Percentiles rank a stretch among this genome's conserved stretches.
Conservation (phyloP, 2,888 invertebrate genomes). For the Aricia artaxerxes region DNA sequence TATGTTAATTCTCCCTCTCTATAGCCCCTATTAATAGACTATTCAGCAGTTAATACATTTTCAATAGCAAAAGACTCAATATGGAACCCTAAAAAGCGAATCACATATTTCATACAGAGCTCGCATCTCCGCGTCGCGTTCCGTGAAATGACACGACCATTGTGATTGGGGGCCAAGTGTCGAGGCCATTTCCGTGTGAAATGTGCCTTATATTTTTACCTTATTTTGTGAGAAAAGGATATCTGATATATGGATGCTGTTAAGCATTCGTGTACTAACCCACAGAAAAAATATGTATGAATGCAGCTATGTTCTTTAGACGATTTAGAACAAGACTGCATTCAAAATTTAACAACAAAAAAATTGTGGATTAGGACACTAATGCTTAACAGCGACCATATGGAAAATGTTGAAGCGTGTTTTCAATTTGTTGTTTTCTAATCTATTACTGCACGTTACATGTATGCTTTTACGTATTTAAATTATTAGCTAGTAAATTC, state of each 20-base stretch:
- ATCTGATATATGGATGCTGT: not conserved
- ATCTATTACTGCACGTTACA: not conserved
- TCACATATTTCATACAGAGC: constrained; percentile 9
- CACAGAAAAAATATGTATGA: too few species aligned
- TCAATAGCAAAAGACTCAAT: not conserved
- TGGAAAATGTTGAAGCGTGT: not conserved
- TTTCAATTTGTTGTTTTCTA: not conserved
- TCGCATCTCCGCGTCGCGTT: not conserved
- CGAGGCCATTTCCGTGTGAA: constrained; percentile 9
- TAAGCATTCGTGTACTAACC: too few species aligned
- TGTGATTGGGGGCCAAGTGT: constrained; percentile 18
- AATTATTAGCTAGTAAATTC: too few species aligned
- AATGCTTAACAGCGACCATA: too few species aligned
- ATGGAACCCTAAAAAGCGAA: not conserved
- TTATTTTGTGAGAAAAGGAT: not conserved
- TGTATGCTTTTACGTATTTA: too few species aligned
- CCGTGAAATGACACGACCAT: constrained; percentile 13
- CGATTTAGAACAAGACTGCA: too few species aligned
- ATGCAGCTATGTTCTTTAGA: too few species aligned
- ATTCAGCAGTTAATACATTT: not conserved
- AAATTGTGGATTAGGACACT: too few species aligned
- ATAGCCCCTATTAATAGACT: not conserved
- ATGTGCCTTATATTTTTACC: constrained; percentile 18
- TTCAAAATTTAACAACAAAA: too few species aligned
- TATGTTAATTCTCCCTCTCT: too few species aligned